Percentiles rank a stretch among this genome's conserved stretches.
phyloP scores from a whole-genome alignment of 2,113 vertebrate genomes.

The Lota lota region DNA sequence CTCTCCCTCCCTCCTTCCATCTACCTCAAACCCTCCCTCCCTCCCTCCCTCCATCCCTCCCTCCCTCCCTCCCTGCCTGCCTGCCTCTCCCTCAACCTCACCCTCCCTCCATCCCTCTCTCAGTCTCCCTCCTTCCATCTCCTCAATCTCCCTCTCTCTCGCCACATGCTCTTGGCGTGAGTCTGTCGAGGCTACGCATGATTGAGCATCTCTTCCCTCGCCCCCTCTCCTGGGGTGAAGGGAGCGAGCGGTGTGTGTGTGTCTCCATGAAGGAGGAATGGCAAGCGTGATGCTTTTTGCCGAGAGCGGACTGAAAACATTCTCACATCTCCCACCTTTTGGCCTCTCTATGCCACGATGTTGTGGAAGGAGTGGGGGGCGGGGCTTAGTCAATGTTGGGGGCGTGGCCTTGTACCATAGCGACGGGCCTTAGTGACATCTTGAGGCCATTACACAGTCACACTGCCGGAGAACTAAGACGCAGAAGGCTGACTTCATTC shows the following conservation, averaged over 20 bases:
- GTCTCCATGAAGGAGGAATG: neutral
- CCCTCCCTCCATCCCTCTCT: neutral
- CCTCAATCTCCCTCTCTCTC: constrained; percentile 29
- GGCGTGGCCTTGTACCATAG: neutral
- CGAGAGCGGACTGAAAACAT: constrained; percentile 2
- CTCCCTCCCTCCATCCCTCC: no score
- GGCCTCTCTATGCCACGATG: constrained; percentile 10
- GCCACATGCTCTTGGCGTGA: constrained; percentile 60
- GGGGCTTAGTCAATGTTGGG: neutral
- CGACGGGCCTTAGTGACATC: constrained; percentile 6
- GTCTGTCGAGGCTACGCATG: constrained; percentile 49
- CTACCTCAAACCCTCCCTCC: no score
- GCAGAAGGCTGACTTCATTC: no score
- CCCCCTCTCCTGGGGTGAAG: constrained; percentile 59
- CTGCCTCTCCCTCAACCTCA: no score
- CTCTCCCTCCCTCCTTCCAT: no score
- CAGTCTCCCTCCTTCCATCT: no score
- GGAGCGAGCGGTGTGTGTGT: constrained; percentile 34
- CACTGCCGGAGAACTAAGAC: neutral
- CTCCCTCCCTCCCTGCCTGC: no score
- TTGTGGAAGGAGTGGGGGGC: neutral
- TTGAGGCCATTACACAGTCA: neutral
- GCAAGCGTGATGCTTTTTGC: constrained; percentile 35
- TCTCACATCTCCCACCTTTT: no score
- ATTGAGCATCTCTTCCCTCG: constrained; percentile 31